Conservation (phyloP, 2,888 invertebrate species). For the Chrysolina haemoptera region DNA sequence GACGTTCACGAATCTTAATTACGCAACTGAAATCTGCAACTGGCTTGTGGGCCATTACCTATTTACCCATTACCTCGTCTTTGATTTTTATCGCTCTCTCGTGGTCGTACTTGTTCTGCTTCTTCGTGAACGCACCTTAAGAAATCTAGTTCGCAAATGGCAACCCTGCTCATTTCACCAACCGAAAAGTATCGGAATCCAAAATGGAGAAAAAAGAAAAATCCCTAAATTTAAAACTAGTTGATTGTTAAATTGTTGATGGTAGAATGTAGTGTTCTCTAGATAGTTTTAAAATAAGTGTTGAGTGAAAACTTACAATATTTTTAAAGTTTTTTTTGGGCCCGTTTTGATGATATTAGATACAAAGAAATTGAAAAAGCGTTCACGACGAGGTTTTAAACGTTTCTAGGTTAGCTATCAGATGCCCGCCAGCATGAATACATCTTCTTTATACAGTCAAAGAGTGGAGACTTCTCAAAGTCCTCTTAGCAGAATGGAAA, state of each 20-base stretch:
- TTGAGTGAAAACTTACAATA: background rate
- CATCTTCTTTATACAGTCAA: slow-evolving; percentile 27
- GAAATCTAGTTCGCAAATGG: background rate
- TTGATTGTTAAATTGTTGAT: background rate
- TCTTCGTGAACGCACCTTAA: background rate
- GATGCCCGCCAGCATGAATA: slow-evolving; percentile 35
- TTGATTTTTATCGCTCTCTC: too few relatives aligned
- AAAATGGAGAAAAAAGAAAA: background rate
- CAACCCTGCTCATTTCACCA: background rate
- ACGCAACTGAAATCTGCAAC: too few relatives aligned
- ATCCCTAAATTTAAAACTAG: slow-evolving; percentile 16
- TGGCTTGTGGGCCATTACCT: too few relatives aligned
- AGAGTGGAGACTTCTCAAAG: slow-evolving; percentile 58
- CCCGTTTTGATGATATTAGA: background rate
- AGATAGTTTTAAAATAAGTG: background rate
- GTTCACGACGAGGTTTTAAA: background rate
- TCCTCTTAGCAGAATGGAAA: slow-evolving; percentile 78
- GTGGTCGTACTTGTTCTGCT: too few relatives aligned
- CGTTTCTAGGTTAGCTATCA: slow-evolving; percentile 22
- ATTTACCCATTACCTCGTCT: too few relatives aligned
- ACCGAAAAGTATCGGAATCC: slow-evolving; percentile 11
- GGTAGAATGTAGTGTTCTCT: background rate
- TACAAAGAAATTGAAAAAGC: background rate
- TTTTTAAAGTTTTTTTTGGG: background rate
- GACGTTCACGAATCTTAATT: too few relatives aligned